Percentiles rank a stretch among this genome's conserved stretches.
phyloP scores from a whole-genome alignment of 35 echinoderm and acorn worm genomes.

The Stichopus chloronotus region DNA sequence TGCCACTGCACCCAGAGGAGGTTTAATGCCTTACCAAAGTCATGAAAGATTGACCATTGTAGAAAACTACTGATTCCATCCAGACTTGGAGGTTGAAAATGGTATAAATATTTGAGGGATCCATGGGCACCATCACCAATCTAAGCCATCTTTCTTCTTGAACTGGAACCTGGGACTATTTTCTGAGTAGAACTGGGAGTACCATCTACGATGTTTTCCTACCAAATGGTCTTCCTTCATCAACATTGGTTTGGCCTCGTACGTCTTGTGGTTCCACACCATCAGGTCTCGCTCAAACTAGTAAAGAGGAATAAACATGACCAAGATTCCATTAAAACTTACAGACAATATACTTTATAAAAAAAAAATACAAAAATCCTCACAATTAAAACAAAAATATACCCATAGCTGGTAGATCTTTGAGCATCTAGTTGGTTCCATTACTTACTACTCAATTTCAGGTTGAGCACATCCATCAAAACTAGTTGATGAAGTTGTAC shows the following conservation, averaged over 20 bases:
- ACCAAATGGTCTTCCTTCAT: constrained; percentile 84
- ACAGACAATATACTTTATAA: not conserved
- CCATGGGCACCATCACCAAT: constrained; percentile 63
- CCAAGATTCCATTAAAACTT: not conserved
- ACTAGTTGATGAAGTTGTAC: too few relatives aligned
- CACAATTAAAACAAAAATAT: too few relatives aligned
- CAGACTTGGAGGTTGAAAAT: too few relatives aligned
- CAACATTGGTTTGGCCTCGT: constrained; percentile 80
- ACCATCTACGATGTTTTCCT: constrained; percentile 90
- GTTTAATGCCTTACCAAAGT: too few relatives aligned
- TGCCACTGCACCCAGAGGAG: too few relatives aligned
- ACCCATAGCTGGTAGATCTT: too few relatives aligned
- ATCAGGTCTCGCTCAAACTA: constrained; percentile 98
- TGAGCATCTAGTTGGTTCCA: too few relatives aligned
- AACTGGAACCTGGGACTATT: constrained; percentile 82
- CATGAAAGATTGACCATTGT: too few relatives aligned
- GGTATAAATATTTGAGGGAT: not conserved
- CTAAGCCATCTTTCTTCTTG: constrained; percentile 68
- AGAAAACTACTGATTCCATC: too few relatives aligned
- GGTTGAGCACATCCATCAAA: too few relatives aligned
- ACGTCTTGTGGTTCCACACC: constrained; percentile 99
- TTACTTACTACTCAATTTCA: too few relatives aligned
- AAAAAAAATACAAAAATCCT: too few relatives aligned
- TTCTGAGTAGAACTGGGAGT: constrained; percentile 96
- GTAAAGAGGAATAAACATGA: not conserved